Conservation (phyloP, 53 echinoderm and acorn worm genomes). For the Echinarachnius parma region DNA sequence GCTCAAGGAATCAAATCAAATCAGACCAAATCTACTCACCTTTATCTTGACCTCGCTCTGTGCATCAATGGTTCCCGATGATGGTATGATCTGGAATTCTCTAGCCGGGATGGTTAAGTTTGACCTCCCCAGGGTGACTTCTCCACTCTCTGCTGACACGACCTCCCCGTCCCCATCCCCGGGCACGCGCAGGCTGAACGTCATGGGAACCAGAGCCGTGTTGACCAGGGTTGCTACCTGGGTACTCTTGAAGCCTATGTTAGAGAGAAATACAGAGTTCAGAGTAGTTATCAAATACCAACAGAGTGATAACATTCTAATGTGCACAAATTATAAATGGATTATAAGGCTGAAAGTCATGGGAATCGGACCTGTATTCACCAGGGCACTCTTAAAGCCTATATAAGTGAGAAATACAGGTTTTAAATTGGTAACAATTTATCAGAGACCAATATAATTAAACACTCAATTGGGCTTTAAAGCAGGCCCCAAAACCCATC, state of each 20-base stretch:
- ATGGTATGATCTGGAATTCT: slow-evolving; percentile 86
- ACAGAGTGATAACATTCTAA: too few relatives aligned
- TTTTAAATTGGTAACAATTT: too few relatives aligned
- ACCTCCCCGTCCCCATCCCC: slow-evolving; percentile 84
- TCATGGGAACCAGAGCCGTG: slow-evolving; percentile 94
- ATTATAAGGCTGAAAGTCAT: too few relatives aligned
- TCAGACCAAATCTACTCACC: slow-evolving; percentile 38
- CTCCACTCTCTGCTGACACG: slow-evolving; percentile 81
- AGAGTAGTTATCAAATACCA: too few relatives aligned
- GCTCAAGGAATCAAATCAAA: not conserved
- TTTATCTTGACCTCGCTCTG: slow-evolving; percentile 94
- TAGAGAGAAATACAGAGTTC: too few relatives aligned
- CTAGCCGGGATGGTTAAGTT: slow-evolving; percentile 61
- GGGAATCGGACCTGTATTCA: too few relatives aligned
- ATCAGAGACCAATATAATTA: too few relatives aligned
- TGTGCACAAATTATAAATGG: too few relatives aligned
- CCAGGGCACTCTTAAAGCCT: too few relatives aligned
- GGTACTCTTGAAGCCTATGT: slow-evolving; percentile 92
- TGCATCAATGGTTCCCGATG: slow-evolving; percentile 69
- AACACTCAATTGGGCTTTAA: too few relatives aligned
- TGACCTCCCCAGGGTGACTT: slow-evolving; percentile 77
- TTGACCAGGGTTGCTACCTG: slow-evolving; percentile 82
- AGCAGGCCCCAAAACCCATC: too few relatives aligned
- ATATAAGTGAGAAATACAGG: too few relatives aligned
- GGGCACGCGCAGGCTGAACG: slow-evolving; percentile 79